phyloP scores from a whole-genome alignment of 1,140 invertebrate genomes.

The Tetranychus cinnabarinus region DNA sequence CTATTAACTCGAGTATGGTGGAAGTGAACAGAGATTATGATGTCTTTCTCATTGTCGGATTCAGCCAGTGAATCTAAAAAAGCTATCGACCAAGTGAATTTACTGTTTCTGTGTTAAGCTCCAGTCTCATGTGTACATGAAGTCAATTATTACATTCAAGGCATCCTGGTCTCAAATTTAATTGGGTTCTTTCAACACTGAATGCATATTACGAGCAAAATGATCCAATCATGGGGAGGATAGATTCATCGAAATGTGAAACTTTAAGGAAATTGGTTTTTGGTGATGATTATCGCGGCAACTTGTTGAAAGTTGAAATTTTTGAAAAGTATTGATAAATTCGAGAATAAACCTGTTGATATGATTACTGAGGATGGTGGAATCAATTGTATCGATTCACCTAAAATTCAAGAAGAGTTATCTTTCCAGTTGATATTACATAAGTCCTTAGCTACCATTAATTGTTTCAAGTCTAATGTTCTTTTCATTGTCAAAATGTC shows the following conservation, averaged over 20 bases:
- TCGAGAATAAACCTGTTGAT: background rate
- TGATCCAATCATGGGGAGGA: conserved; percentile 20
- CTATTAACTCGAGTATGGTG: no score
- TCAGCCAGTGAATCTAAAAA: no score
- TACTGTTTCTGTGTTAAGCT: conserved; percentile 14
- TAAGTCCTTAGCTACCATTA: no score
- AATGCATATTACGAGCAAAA: conserved; percentile 83
- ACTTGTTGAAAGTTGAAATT: conserved; percentile 57
- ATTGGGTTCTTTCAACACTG: conserved; percentile 28
- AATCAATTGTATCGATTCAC: conserved; percentile 54
- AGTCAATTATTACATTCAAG: no score
- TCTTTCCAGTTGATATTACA: conserved; percentile 15
- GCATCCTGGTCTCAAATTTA: no score
- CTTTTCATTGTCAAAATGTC: no score
- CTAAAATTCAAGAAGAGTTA: conserved; percentile 63
- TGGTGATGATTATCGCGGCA: conserved; percentile 54
- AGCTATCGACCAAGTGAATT: conserved; percentile 23
- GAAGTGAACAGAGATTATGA: no score
- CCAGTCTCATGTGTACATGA: no score
- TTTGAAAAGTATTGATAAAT: conserved; percentile 29
- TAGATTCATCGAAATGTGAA: conserved; percentile 24
- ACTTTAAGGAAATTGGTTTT: conserved; percentile 50
- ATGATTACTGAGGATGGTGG: conserved; percentile 75
- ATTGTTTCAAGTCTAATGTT: conserved; percentile 24
- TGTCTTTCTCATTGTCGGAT: no score